Evolutionary conservation across 1,140 invertebrate species (phyloP).

Genomic region (Chrysoperla carnea): DNA sequence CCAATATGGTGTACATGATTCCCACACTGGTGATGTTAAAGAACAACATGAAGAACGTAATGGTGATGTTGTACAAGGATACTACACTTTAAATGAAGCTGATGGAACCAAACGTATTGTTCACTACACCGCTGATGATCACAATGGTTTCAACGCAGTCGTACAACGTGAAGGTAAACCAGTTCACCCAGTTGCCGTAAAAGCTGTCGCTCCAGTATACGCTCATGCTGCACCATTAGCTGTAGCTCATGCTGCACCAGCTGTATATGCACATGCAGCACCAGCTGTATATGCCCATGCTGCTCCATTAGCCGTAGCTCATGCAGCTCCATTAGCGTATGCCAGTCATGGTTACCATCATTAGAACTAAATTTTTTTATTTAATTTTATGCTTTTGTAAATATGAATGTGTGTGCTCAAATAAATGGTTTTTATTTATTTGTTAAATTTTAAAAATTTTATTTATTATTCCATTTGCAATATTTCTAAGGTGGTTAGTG

Average conservation of each 20-base stretch:
- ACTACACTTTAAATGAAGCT: constrained; percentile 33
- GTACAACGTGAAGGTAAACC: constrained; percentile 10
- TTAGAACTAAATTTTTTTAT: constrained; percentile 23
- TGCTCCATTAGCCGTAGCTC: too few species aligned
- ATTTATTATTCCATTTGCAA: too few species aligned
- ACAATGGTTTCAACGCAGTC: constrained; percentile 35
- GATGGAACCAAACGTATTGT: constrained; percentile 36
- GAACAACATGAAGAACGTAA: constrained; percentile 40
- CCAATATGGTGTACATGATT: constrained; percentile 54
- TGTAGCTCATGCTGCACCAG: background rate
- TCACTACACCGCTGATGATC: constrained; percentile 34
- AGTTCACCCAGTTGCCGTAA: background rate
- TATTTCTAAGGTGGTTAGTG: too few species aligned
- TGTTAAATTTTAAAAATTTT: too few species aligned
- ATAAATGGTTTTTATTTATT: constrained; percentile 12
- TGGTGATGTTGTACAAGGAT: constrained; percentile 41
- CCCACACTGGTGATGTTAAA: constrained; percentile 51
- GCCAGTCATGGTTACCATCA: too few species aligned
- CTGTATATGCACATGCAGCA: background rate
- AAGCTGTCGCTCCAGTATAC: background rate
- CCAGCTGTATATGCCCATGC: too few species aligned
- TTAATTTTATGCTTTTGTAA: constrained; percentile 21
- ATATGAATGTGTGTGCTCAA: constrained; percentile 19
- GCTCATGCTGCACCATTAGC: background rate
- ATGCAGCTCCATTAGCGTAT: too few species aligned